Conservation (phyloP, 2,113 vertebrate species). For the Spilogale gracilis region DNA sequence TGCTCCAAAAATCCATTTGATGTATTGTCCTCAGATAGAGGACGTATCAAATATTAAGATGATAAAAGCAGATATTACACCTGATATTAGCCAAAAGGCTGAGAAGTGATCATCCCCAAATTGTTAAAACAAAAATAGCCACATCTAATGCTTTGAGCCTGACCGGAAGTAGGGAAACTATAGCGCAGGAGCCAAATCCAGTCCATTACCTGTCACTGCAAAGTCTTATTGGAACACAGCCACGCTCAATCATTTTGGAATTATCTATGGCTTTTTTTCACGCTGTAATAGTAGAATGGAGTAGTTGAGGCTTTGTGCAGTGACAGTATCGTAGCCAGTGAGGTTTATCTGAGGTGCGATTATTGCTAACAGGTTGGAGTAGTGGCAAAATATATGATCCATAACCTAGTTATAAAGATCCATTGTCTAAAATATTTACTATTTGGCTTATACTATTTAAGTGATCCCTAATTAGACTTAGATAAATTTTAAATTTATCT, state of each 20-base stretch:
- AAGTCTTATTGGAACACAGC: background rate
- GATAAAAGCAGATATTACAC: background rate
- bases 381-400: background rate
- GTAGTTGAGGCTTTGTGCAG: background rate
- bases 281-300: background rate
- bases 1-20: background rate
- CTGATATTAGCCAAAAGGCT: background rate
- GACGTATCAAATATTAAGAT: background rate
- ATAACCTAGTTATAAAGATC: background rate
- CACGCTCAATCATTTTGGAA: background rate
- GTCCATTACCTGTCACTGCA: background rate
- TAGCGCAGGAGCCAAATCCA: background rate
- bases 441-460: background rate
- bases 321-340: too few relatives aligned
- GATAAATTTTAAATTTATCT: background rate
- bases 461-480: background rate
- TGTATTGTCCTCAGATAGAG: background rate
- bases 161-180: accelerated
- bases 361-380: too few relatives aligned
- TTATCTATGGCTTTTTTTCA: background rate
- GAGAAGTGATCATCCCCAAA: background rate
- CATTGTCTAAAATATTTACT: background rate
- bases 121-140: background rate
- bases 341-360: too few relatives aligned
- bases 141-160: background rate